Evolutionary conservation across 2,888 invertebrate species (phyloP).

Genomic region (Allophyes oxyacanthae): DNA sequence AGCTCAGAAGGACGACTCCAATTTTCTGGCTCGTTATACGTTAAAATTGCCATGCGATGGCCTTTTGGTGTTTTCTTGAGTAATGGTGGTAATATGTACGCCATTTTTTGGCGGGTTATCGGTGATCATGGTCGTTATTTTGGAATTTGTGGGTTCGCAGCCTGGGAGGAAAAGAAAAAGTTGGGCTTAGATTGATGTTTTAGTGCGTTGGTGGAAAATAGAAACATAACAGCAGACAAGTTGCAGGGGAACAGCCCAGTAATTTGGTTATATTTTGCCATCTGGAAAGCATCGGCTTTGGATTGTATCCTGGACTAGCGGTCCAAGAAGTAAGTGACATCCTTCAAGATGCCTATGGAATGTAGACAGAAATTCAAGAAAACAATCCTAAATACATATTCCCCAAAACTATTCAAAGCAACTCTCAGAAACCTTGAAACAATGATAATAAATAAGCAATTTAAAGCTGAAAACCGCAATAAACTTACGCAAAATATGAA

Average conservation of each 20-base stretch:
- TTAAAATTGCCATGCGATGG: constrained; percentile 67
- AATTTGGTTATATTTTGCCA: not conserved
- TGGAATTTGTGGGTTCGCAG: not conserved
- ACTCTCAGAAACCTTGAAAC: no score
- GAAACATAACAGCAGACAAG: constrained; percentile 1
- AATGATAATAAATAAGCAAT: no score
- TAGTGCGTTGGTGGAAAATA: constrained; percentile 9
- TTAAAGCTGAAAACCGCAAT: not conserved
- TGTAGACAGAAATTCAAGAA: no score
- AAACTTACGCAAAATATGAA: constrained; percentile 17
- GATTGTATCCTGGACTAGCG: no score
- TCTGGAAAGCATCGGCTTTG: no score
- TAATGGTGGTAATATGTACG: constrained; percentile 57
- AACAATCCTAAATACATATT: no score
- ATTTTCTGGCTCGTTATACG: constrained; percentile 76
- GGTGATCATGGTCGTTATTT: constrained; percentile 17
- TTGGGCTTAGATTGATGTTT: constrained; percentile 21
- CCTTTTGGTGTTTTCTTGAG: constrained; percentile 63
- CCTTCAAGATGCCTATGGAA: no score
- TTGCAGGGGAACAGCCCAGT: not conserved
- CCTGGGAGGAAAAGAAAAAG: no score
- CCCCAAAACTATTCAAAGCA: no score
- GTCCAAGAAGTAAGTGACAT: no score
- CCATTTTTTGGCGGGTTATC: constrained; percentile 38
- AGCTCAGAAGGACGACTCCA: constrained; percentile 57